Base-by-base conservation (phyloP, 2,888 invertebrate species). In the Metellina segmentata region DNA sequence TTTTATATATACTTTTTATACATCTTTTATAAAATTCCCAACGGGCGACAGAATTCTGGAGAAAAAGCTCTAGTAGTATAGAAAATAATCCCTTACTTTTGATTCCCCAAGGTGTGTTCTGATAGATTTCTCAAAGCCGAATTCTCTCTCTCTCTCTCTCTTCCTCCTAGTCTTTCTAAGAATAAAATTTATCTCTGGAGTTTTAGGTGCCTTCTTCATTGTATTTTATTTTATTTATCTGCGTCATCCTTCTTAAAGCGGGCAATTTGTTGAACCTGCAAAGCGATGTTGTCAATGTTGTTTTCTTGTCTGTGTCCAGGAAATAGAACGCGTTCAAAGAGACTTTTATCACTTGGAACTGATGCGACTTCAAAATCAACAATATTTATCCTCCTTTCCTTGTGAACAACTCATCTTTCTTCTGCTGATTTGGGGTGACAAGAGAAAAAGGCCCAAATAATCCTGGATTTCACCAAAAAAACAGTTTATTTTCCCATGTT, bases 81-180 rank as follows among this genome's bases (percentile, higher is more conserved):
- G 61, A 81, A 53, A 48, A 75, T 53, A 88, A 81, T 88, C 81
- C 52, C 81, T 72, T 87, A 20, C 69, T 71, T n/a, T 51, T 1
- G 48, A 70, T 78, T 72, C 83, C 83, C 75, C 13, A n/a, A 89
- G 82, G 78, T 89, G 70, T 51, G 82, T 51, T 71, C 71, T 83
- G 83, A 79, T 89, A 49, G 88, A 88, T 88, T 75, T 75, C 72
- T 81, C 52, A 81, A 69, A 72, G 74, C 49, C 74, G 71, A 74
- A 79, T 70, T 78, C 48, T 70, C 16, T n/a, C n/a, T n/a, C n/a
- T n/a, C n/a, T n/a, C n/a, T n/a, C n/a, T n/a, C n/a, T n/a, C n/a
- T n/a, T n/a, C n/a, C 85, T 77, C 61, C 9, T 49, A 74, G 19
- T 34, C 53, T 77, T 85, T 52, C 4, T 51, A 81, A 78, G 83